Evolutionary conservation across 1,140 invertebrate genomes (phyloP).

Genomic region (Drosophila jambulina): DNA sequence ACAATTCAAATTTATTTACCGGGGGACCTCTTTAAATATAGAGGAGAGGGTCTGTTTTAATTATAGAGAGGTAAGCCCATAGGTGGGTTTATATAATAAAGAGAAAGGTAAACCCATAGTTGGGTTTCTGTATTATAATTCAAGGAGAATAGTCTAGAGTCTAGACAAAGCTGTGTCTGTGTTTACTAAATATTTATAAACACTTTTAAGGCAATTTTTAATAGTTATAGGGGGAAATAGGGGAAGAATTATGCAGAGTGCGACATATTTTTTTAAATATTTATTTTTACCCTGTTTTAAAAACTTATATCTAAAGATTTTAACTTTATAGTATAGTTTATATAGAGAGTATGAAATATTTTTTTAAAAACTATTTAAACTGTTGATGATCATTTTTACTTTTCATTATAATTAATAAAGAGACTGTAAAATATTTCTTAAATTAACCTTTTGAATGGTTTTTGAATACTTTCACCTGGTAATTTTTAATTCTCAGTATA

Average conservation of each 20-base stretch:
- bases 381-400: too few relatives aligned
- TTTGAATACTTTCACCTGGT: too few relatives aligned
- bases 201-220: neutral
- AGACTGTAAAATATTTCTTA: too few relatives aligned
- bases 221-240: neutral
- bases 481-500: too few relatives aligned
- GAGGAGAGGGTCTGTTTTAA: neutral
- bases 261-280: neutral
- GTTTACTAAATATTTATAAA: slow-evolving; percentile 2
- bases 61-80: neutral
- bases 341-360: neutral
- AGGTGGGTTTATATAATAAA: neutral
- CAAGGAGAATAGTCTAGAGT: neutral
- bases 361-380: too few relatives aligned
- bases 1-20: slow-evolving; percentile 46
- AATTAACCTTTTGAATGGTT: too few relatives aligned
- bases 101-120: neutral
- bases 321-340: neutral
- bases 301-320: neutral
- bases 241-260: neutral
- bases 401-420: too few relatives aligned
- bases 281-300: neutral
- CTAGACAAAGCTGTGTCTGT: neutral
- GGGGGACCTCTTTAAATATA: neutral
- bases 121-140: neutral